Conservation (phyloP, 2,797 vertebrate genomes). For the Octomys mimax region DNA sequence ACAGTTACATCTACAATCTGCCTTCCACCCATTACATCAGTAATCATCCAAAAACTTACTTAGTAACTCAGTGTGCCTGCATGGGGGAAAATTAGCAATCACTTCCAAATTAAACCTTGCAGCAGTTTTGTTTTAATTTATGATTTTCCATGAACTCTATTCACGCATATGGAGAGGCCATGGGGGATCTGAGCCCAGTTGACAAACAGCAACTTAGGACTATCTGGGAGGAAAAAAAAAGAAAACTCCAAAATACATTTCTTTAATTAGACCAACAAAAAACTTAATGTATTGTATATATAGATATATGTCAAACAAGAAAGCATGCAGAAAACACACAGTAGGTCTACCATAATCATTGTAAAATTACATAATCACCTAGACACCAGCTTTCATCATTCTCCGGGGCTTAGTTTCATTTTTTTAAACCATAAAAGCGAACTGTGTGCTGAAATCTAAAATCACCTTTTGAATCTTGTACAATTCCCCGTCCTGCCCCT, state of each 20-base stretch:
- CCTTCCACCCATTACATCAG: conserved; percentile 31
- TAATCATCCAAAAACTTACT: conserved; percentile 44
- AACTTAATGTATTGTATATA: not conserved
- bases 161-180: not conserved
- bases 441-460: conserved; percentile 45
- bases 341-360: conserved; percentile 11
- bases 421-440: not conserved
- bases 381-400: conserved; percentile 39
- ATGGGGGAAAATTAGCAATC: conserved; percentile 48
- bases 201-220: conserved; percentile 54
- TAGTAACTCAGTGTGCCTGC: conserved; percentile 1
- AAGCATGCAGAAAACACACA: conserved; percentile 42
- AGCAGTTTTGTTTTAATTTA: conserved; percentile 35
- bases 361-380: not conserved
- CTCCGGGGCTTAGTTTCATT: conserved; percentile 11
- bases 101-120: conserved; percentile 60
- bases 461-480: conserved; percentile 32
- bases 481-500: conserved; percentile 25
- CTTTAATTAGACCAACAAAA: conserved; percentile 2
- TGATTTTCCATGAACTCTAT: conserved; percentile 18
- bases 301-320: not conserved
- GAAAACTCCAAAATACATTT: not conserved
- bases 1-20: conserved; percentile 4
- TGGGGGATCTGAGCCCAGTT: not conserved
- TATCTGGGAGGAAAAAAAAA: not conserved